Base-by-base conservation (phyloP, 1,140 invertebrate species). In the Drosophila orena region DNA sequence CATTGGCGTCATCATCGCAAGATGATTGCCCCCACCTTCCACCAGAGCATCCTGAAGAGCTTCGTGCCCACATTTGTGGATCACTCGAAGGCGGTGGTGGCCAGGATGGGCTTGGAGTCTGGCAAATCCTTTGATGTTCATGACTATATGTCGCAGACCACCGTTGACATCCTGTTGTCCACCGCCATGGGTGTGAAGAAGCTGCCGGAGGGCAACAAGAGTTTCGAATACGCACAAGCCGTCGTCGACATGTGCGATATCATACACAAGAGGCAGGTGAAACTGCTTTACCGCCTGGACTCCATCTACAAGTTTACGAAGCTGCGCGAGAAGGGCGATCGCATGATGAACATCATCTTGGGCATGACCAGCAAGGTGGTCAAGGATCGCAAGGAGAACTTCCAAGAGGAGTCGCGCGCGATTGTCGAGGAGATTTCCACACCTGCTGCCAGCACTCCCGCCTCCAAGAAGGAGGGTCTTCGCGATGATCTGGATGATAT, bases 1-100 rank as follows among this genome's bases (percentile, higher is more conserved):
- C 97, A 98, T 93, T 98, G 98, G 98, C 93, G 95, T 14, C 94
- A 93, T 1, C 95, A 98, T 76, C 93, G 98, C 14, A 98, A 98
- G 93, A 94, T 98, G 83, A 96, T 99, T 47, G 98, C 97, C 0
- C 98, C 98, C 0, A 96, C 98, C 1, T 99, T 99, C 92, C 98
- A 99, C 91, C 95, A 98, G 80, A 97, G 96, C 68, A 97, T 99
- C 44, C 92, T 99, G 3, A 97, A 98, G 88, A 96, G 97, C 22
- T 99, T 99, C 83, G 93, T 98, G 3, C 94, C 95, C 0, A 93
- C 97, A 0, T 98, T 99, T 92, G 98, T 98, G 57, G 94, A 96
- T 47, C 97, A 99, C 85, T 95, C 96, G 20, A 92, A 93, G 27
- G 94, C 94, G 43, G 93, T 98, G 1, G 94, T 97, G 0, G 81